Percentiles rank a stretch among this genome's conserved stretches.
These are phyloP conservation scores for Ictalurus punctatus DNA, from an alignment of 2,113 vertebrate species.

Conservation along the genomic window DNA sequence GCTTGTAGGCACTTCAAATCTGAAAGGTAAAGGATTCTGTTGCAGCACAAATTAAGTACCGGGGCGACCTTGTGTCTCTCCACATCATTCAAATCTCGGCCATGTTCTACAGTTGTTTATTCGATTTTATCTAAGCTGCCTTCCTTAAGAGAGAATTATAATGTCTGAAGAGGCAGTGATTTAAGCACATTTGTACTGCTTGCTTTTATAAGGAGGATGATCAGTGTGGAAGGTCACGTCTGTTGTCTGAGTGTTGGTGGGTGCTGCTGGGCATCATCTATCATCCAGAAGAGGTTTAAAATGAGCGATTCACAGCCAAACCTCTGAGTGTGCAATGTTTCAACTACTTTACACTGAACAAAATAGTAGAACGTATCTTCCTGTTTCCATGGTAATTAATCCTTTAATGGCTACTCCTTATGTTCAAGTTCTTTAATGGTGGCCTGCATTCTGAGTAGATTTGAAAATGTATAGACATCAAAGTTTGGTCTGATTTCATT, in stretches of 20 bases:
- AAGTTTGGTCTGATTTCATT: background rate
- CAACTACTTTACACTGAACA: conserved; percentile 13
- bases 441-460: conserved; percentile 13
- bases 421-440: conserved; percentile 23
- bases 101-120: background rate
- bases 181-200: background rate
- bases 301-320: conserved; percentile 49
- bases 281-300: conserved; percentile 50
- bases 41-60: background rate
- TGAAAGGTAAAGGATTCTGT: background rate
- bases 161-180: conserved; percentile 2
- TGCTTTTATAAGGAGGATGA: conserved; percentile 23
- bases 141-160: conserved; percentile 6
- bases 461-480: background rate
- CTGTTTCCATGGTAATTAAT: conserved; percentile 42
- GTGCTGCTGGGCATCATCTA: conserved; percentile 40
- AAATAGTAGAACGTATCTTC: conserved; percentile 16
- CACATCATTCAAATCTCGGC: background rate
- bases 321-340: conserved; percentile 35
- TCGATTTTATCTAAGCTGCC: background rate
- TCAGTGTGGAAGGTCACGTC: conserved; percentile 47
- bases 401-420: conserved; percentile 13
- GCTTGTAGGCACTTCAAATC: background rate
- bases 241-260: conserved; percentile 34
- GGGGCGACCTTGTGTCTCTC: background rate